phyloP scores from a whole-genome alignment of 2,113 vertebrate genomes.

The Aptenodytes patagonicus region DNA sequence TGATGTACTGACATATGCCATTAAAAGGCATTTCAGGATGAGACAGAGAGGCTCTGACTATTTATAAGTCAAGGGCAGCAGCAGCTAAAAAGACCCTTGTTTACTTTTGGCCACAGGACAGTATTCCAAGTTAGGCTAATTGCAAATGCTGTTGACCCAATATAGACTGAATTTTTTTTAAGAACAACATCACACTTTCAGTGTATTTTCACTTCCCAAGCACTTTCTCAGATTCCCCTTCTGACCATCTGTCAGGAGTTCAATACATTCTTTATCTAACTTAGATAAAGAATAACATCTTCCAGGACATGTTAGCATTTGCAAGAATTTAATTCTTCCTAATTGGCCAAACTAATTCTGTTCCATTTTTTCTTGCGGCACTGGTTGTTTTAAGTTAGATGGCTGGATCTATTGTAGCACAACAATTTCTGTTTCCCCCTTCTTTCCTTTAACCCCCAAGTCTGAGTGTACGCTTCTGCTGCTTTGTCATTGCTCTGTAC shows the following conservation, averaged over 20 bases:
- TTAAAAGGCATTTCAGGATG: background rate
- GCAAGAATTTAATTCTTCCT: background rate
- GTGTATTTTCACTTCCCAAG: background rate
- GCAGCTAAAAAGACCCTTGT: background rate
- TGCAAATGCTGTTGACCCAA: background rate
- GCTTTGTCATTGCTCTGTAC: background rate
- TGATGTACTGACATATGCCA: background rate
- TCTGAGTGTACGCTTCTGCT: fast-evolving
- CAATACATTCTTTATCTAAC: background rate
- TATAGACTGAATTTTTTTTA: background rate
- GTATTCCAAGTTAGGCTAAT: background rate
- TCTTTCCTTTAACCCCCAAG: background rate
- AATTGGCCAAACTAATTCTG: background rate
- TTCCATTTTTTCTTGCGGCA: background rate
- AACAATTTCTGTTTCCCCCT: background rate
- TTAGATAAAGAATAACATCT: background rate
- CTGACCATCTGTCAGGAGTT: background rate
- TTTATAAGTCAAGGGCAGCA: background rate
- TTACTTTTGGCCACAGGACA: background rate
- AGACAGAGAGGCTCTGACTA: background rate
- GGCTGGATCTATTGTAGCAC: background rate
- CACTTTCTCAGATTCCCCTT: background rate
- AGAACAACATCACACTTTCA: background rate
- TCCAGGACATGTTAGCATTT: background rate
- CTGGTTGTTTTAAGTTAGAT: background rate